Conservation (phyloP, 1,140 invertebrate genomes). For the Drosophila ohnishii region DNA sequence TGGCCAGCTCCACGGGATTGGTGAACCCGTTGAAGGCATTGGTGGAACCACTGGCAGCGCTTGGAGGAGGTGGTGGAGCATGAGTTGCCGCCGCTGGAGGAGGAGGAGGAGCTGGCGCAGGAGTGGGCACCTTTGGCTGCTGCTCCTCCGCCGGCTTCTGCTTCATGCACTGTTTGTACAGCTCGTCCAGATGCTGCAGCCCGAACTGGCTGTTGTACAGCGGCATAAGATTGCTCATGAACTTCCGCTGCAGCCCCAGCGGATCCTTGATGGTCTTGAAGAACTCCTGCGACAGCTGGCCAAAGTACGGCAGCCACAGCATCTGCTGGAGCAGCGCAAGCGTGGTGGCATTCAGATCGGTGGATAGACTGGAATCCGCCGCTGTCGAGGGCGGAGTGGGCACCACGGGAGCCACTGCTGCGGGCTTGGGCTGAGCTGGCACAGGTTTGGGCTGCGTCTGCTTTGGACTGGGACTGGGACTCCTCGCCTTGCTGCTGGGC, state of each 20-base stretch:
- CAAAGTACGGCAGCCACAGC: slow-evolving; percentile 88
- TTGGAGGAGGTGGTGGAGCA: slow-evolving; percentile 6
- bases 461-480: slow-evolving; percentile 40
- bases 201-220: slow-evolving; percentile 71
- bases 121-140: slow-evolving; percentile 35
- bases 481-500: slow-evolving; percentile 33
- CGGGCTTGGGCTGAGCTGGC: slow-evolving; percentile 22
- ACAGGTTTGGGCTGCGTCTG: slow-evolving; percentile 31
- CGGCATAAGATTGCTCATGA: slow-evolving; percentile 64
- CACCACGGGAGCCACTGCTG: slow-evolving; percentile 17
- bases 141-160: slow-evolving; percentile 54
- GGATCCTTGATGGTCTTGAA: slow-evolving; percentile 84
- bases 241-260: slow-evolving; percentile 66
- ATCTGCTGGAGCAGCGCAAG: slow-evolving; percentile 88
- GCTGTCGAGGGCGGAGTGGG: slow-evolving; percentile 38
- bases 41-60: slow-evolving; percentile 24
- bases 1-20: slow-evolving; percentile 86
- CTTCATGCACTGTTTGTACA: slow-evolving; percentile 75
- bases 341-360: slow-evolving; percentile 87
- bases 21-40: slow-evolving; percentile 78
- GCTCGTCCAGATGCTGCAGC: slow-evolving; percentile 71
- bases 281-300: slow-evolving; percentile 85
- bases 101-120: slow-evolving; percentile 7
- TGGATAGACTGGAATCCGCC: slow-evolving; percentile 84
- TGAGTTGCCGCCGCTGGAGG: slow-evolving; percentile 6